A percentile compares a stretch with the other conserved stretches of the same genome.
phyloP scores from a whole-genome alignment of 2,888 invertebrate species.

The Eulithis prunata region DNA sequence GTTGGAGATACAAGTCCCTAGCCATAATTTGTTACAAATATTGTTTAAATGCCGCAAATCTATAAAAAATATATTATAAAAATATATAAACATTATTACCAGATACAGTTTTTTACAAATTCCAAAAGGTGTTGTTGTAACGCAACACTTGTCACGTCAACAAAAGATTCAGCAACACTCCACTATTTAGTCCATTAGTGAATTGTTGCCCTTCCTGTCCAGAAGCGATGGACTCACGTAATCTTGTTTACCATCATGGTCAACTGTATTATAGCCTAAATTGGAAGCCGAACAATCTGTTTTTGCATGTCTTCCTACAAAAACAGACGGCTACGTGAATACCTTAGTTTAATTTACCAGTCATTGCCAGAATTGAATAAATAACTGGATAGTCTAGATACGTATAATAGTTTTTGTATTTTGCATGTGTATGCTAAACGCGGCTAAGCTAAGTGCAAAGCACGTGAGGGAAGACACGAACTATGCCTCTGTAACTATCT shows the following conservation, averaged over 20 bases:
- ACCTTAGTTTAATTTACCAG: background rate
- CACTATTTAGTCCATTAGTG: constrained; percentile 20
- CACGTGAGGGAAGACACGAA: background rate
- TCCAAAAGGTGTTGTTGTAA: constrained; percentile 8
- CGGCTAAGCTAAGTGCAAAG: background rate
- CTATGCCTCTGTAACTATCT: background rate
- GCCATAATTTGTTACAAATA: no score
- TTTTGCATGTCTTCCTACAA: background rate
- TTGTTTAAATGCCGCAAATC: no score
- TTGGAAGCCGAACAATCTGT: constrained; percentile 15
- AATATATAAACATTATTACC: no score
- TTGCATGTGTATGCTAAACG: background rate
- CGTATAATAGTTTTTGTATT: background rate
- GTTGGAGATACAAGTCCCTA: background rate
- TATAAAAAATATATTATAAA: no score
- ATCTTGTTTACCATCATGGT: constrained; percentile 17
- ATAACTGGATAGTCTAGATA: background rate
- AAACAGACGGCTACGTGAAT: constrained; percentile 13
- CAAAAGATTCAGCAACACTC: constrained; percentile 18
- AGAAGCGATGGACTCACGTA: constrained; percentile 16
- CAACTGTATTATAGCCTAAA: constrained; percentile 15
- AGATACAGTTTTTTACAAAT: no score
- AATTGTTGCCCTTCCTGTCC: constrained; percentile 16
- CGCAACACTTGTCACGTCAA: constrained; percentile 8
- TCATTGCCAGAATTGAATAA: background rate